Percentiles rank a stretch among this genome's conserved stretches.
Evolutionary conservation across 2,113 vertebrate species (phyloP).

Genomic region (Stegastes partitus): DNA sequence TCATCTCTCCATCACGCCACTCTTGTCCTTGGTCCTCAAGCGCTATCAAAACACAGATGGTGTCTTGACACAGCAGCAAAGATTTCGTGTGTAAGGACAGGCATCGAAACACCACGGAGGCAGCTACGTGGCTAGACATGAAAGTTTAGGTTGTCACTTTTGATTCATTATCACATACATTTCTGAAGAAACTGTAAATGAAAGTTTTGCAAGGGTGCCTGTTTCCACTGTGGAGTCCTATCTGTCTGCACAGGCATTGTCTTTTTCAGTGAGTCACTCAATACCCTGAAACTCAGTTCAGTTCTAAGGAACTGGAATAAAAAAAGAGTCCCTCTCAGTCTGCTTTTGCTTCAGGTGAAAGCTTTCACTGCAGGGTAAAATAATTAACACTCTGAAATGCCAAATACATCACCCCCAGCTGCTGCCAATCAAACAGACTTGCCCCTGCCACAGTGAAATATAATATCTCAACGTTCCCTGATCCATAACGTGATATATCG

Average conservation of each 20-base stretch:
- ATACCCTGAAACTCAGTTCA: constrained; percentile 2
- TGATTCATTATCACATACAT: constrained; percentile 26
- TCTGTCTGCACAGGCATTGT: constrained; percentile 7
- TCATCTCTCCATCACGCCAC: constrained; percentile 36
- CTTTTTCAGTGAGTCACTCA: constrained; percentile 57
- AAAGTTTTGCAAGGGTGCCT: constrained; percentile 46
- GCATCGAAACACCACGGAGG: constrained; percentile 32
- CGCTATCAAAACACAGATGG: constrained; percentile 54
- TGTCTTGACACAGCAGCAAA: constrained; percentile 16
- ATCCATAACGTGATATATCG: constrained; percentile 15
- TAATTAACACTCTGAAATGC: constrained; percentile 1
- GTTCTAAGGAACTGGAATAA: constrained; percentile 46
- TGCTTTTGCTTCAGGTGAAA: constrained; percentile 28
- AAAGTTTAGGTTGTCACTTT: constrained; percentile 45
- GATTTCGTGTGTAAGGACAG: constrained; percentile 13
- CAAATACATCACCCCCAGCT: neutral
- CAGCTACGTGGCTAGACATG: constrained; percentile 47
- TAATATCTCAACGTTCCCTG: neutral
- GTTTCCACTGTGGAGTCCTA: constrained; percentile 28
- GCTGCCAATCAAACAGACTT: constrained; percentile 14
- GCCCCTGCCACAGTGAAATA: constrained; percentile 20
- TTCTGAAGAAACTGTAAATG: constrained; percentile 57
- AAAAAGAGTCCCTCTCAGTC: neutral
- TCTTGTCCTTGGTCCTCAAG: constrained; percentile 40
- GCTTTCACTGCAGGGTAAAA: neutral